phyloP scores from a whole-genome alignment of 2,888 invertebrate species.

The Limnephilus marmoratus region DNA sequence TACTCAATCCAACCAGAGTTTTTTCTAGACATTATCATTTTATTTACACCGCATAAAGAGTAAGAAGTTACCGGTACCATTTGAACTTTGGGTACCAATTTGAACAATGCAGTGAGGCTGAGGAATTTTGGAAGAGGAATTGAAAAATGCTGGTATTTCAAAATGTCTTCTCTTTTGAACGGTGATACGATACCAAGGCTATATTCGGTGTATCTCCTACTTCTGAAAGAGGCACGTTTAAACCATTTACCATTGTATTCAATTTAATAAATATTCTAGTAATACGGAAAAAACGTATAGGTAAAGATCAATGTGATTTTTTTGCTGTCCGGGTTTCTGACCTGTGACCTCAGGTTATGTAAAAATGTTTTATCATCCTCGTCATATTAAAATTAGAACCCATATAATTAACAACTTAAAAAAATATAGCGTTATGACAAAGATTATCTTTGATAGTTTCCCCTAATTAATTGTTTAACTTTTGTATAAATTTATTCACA shows the following conservation, averaged over 20 bases:
- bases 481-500: too few species aligned
- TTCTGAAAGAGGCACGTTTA: neutral
- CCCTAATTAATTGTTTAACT: too few species aligned
- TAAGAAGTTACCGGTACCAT: neutral
- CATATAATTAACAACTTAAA: too few species aligned
- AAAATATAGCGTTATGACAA: too few species aligned
- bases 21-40: too few species aligned
- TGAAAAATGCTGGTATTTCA: neutral
- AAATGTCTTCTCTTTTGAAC: neutral
- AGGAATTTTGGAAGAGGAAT: neutral
- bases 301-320: neutral
- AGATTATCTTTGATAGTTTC: too few species aligned
- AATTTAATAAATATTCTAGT: too few species aligned
- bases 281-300: too few species aligned
- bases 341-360: neutral
- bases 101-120: neutral
- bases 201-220: neutral
- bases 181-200: neutral
- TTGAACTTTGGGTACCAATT: neutral
- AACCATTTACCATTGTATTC: too few species aligned
- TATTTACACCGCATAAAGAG: neutral
- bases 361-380: neutral
- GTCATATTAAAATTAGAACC: neutral
- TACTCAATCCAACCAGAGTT: neutral
- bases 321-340: neutral